Percentiles rank a stretch among this genome's conserved stretches.
Evolutionary conservation across 2,888 invertebrate species (phyloP).

Genomic region (Caenorhabditis panamensis): DNA sequence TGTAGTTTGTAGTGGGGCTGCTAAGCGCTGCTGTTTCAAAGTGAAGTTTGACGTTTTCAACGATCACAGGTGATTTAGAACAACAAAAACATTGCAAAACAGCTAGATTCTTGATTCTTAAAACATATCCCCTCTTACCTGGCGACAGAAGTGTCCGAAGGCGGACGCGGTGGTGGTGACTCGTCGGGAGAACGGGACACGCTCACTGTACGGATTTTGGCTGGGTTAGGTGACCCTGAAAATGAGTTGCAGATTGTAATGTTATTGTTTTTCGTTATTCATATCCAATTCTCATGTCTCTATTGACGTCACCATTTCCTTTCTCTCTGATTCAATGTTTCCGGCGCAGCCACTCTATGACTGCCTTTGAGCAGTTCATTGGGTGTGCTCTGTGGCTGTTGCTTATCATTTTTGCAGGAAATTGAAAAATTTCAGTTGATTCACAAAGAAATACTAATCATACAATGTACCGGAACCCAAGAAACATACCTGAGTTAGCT

Average conservation of each 20-base stretch:
- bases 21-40: no score
- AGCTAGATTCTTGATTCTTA: no score
- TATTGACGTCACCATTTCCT: constrained; percentile 12
- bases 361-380: neutral
- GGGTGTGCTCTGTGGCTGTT: neutral
- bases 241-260: no score
- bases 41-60: neutral
- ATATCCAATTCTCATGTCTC: neutral
- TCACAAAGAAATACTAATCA: no score
- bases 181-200: constrained; percentile 62
- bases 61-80: neutral
- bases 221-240: constrained; percentile 60
- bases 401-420: neutral
- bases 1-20: no score
- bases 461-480: neutral
- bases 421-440: neutral
- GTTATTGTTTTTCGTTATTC: neutral
- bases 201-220: constrained; percentile 62
- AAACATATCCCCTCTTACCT: no score
- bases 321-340: constrained; percentile 4
- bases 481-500: constrained; percentile 61
- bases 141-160: constrained; percentile 51
- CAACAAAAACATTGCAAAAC: neutral
- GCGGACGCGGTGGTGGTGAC: constrained; percentile 68
- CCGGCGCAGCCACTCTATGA: neutral